These are phyloP conservation scores for Protonemura montana DNA, from an alignment of 2,888 invertebrate genomes.

Conservation along the genomic window DNA sequence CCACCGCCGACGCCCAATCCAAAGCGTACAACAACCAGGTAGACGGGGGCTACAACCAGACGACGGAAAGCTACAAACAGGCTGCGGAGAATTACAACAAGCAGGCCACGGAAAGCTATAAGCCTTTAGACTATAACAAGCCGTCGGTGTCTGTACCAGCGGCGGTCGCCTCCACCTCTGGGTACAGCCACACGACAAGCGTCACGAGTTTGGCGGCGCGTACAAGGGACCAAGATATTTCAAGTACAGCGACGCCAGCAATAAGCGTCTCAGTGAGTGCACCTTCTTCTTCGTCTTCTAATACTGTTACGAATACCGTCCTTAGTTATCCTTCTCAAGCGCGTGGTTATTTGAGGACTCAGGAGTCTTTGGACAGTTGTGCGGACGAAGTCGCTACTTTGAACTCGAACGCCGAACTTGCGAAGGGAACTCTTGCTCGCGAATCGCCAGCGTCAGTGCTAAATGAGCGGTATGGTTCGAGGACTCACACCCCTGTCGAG, in stretches of 20 bases:
- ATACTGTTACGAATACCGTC: constrained; percentile 42
- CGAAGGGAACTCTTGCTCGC: constrained; percentile 51
- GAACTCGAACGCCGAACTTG: constrained; percentile 21
- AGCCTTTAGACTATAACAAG: constrained; percentile 28
- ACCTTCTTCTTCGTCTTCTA: constrained; percentile 47
- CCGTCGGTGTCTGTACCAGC: not conserved
- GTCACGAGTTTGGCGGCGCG: constrained; percentile 22
- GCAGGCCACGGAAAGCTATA: constrained; percentile 18
- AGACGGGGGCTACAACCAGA: not conserved
- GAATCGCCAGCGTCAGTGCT: constrained; percentile 60
- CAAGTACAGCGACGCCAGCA: constrained; percentile 53
- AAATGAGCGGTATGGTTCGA: constrained; percentile 58
- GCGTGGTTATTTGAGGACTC: constrained; percentile 54
- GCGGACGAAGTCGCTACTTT: constrained; percentile 56
- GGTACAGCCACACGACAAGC: constrained; percentile 23
- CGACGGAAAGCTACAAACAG: constrained; percentile 34
- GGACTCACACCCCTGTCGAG: constrained; percentile 49
- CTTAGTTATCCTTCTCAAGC: constrained; percentile 18
- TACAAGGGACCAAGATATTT: constrained; percentile 39
- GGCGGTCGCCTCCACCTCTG: not conserved
- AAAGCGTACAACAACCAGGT: constrained; percentile 4
- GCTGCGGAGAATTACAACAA: constrained; percentile 19
- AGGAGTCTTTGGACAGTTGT: constrained; percentile 63
- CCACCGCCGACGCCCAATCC: constrained; percentile 32
- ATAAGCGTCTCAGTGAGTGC: constrained; percentile 43